A percentile compares a stretch with the other conserved stretches of the same genome.
These are phyloP conservation scores for Nibea albiflora DNA, from an alignment of 2,113 vertebrate genomes.

Conservation along the genomic window DNA sequence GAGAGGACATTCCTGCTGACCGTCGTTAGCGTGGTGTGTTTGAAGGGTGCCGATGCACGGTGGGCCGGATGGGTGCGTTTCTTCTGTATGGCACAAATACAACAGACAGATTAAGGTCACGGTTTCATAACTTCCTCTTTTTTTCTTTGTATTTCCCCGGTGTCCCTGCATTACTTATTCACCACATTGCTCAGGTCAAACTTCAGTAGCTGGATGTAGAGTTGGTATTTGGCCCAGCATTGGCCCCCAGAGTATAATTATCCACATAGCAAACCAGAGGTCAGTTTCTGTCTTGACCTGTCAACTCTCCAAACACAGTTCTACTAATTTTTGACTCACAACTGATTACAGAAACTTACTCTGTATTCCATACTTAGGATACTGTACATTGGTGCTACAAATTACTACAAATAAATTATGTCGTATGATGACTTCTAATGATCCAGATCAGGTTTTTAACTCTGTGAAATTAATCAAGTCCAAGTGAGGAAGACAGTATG, in stretches of 20 bases:
- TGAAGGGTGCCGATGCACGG: conserved; percentile 1
- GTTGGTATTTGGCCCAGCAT: not conserved
- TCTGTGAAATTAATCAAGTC: not conserved
- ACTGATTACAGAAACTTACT: not conserved
- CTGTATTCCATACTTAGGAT: not conserved
- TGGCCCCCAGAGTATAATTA: not conserved
- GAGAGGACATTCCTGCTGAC: conserved; percentile 54
- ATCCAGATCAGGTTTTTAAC: not conserved
- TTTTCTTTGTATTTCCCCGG: conserved; percentile 24
- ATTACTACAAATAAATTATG: not conserved
- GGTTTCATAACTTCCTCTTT: conserved; percentile 47
- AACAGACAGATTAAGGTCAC: conserved; percentile 52
- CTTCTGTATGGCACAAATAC: conserved; percentile 25
- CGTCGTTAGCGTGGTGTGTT: conserved; percentile 25
- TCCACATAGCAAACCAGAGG: conserved; percentile 17
- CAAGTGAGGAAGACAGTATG: conserved; percentile 31
- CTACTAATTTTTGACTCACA: not conserved
- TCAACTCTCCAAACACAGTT: not conserved
- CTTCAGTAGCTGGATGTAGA: conserved; percentile 8
- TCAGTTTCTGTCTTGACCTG: not conserved
- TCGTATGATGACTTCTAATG: not conserved
- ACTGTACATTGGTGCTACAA: not conserved
- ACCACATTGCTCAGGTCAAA: not conserved
- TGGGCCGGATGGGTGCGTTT: conserved; percentile 3
- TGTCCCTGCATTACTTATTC: conserved; percentile 10